phyloP scores from a whole-genome alignment of 2,113 vertebrate genomes.

The Mustelus asterias region DNA sequence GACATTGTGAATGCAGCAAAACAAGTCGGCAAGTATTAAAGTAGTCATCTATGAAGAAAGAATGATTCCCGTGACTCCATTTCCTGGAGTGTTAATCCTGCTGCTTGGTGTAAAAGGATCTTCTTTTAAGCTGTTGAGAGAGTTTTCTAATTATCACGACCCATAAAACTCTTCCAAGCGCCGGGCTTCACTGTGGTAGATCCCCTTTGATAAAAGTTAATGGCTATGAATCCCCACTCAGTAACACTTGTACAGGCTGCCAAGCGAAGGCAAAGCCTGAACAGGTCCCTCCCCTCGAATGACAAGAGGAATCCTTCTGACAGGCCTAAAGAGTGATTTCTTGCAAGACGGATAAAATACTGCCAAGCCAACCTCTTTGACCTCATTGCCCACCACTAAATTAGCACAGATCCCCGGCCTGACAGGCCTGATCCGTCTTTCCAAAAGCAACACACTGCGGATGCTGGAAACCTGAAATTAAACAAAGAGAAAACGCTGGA shows the following conservation, averaged over 20 bases:
- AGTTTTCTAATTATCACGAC: not conserved
- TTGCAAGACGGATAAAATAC: not conserved
- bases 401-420: not conserved
- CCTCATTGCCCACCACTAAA: not conserved
- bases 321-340: not conserved
- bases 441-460: not conserved
- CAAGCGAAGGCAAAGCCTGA: not conserved
- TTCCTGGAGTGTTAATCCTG: constrained; percentile 3
- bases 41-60: not conserved
- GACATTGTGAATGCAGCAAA: not conserved
- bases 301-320: not conserved
- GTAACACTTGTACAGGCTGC: not conserved
- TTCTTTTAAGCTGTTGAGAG: not conserved
- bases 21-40: not conserved
- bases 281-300: not conserved
- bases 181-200: not conserved
- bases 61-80: not conserved
- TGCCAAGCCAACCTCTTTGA: not conserved
- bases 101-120: not conserved
- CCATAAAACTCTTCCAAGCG: constrained; percentile 23
- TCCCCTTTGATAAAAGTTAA: constrained; percentile 4
- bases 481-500: not conserved
- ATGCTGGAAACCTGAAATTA: not conserved
- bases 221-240: not conserved
- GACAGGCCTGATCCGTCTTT: not conserved